Base-by-base conservation (phyloP, 2,113 vertebrate genomes). In the Peromyscus leucopus region DNA sequence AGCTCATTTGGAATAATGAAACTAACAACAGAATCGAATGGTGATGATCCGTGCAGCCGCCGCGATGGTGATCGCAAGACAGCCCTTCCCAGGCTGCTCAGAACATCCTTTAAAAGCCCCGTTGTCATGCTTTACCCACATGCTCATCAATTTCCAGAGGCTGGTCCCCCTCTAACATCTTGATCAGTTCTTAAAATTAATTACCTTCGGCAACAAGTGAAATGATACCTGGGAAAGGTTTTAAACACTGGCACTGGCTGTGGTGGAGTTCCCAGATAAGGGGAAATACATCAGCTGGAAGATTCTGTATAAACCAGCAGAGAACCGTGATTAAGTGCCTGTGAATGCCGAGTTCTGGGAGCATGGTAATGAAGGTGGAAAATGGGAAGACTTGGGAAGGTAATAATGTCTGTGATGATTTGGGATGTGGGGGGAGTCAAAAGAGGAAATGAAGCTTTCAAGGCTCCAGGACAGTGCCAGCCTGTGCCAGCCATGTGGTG, bases 101-200 rank as follows among this genome's bases (percentile, higher is more conserved):
- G 33, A 83, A 51, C 4, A 24, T 7, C 74, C 55, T 97, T 87
- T 39, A 63, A 94, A 80, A 89, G 36, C 63, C 63, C 9, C 1
- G 26, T 59, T 96, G 95, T 97, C 91, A 75, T 0, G n/a, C 85
- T 92, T 89, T 91, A 76, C 84, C 46, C 51, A 26, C 51, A 5
- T 74, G 74, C 28, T 79, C 94, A 91, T 96, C 69, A 42, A 0
- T 96, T 97, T 95, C 87, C 61, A 91, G 89, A 61, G 69, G 89
- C 85, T 85, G 88, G 13, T 57, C 16, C 42, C 84, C 87, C 76
- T 48, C 7, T 96, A 65, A 95, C 78, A 91, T 97, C 96, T 96
- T 95, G 95, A 96, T 97, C 93, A 89, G 87, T 84, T 96, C 95
- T 97, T 93, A 82, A 97, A 98, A 97, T 93, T 97, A 95, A 91